Conservation (phyloP, 1,140 invertebrate genomes). For the Drosophila triauraria region DNA sequence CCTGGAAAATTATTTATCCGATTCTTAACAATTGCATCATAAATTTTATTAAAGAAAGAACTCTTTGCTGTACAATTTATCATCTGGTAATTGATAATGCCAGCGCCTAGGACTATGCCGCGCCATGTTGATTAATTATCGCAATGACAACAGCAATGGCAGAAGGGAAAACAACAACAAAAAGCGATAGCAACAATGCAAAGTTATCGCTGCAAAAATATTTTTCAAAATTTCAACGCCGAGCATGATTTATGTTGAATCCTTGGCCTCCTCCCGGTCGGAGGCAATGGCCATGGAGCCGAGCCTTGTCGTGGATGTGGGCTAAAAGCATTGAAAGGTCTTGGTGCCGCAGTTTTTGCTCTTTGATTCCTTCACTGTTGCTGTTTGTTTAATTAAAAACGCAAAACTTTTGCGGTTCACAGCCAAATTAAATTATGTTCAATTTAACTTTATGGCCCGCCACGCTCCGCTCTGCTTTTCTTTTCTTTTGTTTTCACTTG, state of each 20-base stretch:
- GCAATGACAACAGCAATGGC: constrained; percentile 68
- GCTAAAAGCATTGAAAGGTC: constrained; percentile 50
- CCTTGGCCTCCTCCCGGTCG: constrained; percentile 38
- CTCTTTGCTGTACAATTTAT: constrained; percentile 70
- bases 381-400: constrained; percentile 67
- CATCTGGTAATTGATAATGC: constrained; percentile 81
- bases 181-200: constrained; percentile 54
- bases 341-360: constrained; percentile 51
- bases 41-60: constrained; percentile 77
- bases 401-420: constrained; percentile 64
- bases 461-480: background rate
- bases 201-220: constrained; percentile 77
- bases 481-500: constrained; percentile 4
- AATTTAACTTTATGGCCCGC: constrained; percentile 55
- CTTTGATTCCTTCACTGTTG: constrained; percentile 58
- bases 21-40: constrained; percentile 73
- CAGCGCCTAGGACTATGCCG: constrained; percentile 69
- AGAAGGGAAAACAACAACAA: constrained; percentile 30
- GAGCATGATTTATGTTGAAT: constrained; percentile 69
- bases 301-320: background rate
- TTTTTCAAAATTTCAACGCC: constrained; percentile 74
- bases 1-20: constrained; percentile 66
- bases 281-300: constrained; percentile 4
- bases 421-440: constrained; percentile 65
- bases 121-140: constrained; percentile 77